Percentiles rank a stretch among this genome's conserved stretches.
Evolutionary conservation across 2,797 vertebrate species (phyloP).

Genomic region (Siniperca undulata): DNA sequence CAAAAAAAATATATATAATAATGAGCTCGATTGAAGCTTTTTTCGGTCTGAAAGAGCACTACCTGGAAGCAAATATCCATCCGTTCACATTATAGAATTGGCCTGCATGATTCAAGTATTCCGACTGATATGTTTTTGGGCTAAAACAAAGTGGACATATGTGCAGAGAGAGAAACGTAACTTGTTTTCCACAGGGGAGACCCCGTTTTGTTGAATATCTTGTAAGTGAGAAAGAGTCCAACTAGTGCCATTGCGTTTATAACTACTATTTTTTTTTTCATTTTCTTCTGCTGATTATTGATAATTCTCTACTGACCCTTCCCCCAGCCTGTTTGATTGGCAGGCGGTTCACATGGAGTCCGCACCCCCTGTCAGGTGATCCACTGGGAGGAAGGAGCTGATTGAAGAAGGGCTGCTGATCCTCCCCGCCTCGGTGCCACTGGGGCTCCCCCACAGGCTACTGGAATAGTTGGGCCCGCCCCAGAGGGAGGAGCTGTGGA

Average conservation of each 20-base stretch:
- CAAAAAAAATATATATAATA: constrained; percentile 80
- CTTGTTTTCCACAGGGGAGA: constrained; percentile 94
- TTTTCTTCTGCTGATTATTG: constrained; percentile 82
- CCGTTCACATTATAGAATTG: constrained; percentile 99
- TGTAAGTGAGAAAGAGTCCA: constrained; percentile 92
- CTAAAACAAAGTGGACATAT: constrained; percentile 99
- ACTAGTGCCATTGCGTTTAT: constrained; percentile 91
- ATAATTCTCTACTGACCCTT: constrained; percentile 80
- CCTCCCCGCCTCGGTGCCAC: constrained; percentile 90
- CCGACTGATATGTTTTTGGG: constrained; percentile 99
- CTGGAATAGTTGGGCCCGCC: constrained; percentile 96
- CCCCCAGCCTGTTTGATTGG: constrained; percentile 67
- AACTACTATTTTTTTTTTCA: constrained; percentile 76
- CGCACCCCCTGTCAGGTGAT: constrained; percentile 94
- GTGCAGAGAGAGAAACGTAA: constrained; percentile 96
- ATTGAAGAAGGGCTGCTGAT: constrained; percentile 95
- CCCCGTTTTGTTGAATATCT: constrained; percentile 87
- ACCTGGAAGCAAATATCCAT: constrained; percentile 99
- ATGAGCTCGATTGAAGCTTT: constrained; percentile 92
- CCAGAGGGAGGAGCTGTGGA: constrained; percentile 97
- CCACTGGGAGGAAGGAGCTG: constrained; percentile 96
- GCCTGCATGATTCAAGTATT: constrained; percentile 99
- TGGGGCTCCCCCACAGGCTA: constrained; percentile 95
- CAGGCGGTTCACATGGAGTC: constrained; percentile 92
- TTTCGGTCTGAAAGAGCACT: constrained; percentile 94